Base-by-base conservation (phyloP, 1,140 invertebrate species). In the Macrosteles quadrilineatus region DNA sequence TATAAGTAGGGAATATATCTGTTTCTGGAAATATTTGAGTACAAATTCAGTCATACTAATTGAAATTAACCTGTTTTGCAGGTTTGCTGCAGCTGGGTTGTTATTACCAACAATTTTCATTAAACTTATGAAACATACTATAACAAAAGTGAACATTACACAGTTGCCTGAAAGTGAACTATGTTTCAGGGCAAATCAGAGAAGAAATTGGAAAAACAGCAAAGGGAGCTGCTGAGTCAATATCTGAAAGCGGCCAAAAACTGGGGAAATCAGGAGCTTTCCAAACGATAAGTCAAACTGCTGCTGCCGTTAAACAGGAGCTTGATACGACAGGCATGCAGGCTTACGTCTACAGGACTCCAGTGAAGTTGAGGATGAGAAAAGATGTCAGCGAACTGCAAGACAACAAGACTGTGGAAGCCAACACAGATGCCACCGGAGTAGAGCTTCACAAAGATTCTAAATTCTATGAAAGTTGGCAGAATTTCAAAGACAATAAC, bases 401-500 rank as follows among this genome's bases (percentile, higher is more conserved):
- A 69, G 81, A 81, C 1, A 81, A 78, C 31, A 86, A 89, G 67
- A 84, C 85, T 55, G 83, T 90, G 67, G 84, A 88, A 73, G 85
- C 93, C 0, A 94, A 97, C 78, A 85, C 87, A 30, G 91, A 97
- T 76, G 91, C 93, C 0, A 90, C 86, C 36, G 96, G 95, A 9
- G 84, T 99, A 63, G 95, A 98, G 81, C 81, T 99, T 23, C 98
- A 99, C 80, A 98, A 98, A 84, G 98, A 99, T 82, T 99, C 96
- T 0, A 84, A 82, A 81, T 98, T 98, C 87, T 96, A 93, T 83
- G 90, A 98, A 79, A 98, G 95, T 72, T 99, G 98, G 98, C 94
- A 99, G 83, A 91, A 97, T 79, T 99, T 99, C 76, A 98, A 98
- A 83, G 94, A 98, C 76, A 97, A 97, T 78, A 99, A 98, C 82